Conservation (phyloP, 1,140 invertebrate species). For the Trichonephila clavata region DNA sequence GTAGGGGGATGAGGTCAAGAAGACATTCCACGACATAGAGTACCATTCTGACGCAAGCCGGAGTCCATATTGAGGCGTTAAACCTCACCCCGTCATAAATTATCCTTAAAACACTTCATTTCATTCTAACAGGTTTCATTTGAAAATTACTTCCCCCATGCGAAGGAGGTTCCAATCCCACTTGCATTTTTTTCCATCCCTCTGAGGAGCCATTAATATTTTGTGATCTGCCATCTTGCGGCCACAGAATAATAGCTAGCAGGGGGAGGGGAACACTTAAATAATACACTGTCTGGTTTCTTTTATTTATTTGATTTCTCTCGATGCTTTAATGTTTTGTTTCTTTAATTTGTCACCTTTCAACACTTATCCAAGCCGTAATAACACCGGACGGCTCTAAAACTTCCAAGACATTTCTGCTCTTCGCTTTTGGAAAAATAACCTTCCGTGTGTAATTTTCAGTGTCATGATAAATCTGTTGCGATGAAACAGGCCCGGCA, state of each 20-base stretch:
- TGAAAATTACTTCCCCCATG: slow-evolving; percentile 45
- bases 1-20: neutral
- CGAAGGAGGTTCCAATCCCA: slow-evolving; percentile 22
- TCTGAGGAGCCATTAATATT: slow-evolving; percentile 19
- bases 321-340: neutral
- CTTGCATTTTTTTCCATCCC: slow-evolving; percentile 5
- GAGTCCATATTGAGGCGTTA: slow-evolving; percentile 15
- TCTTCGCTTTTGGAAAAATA: neutral
- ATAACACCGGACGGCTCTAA: slow-evolving; percentile 18
- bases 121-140: slow-evolving; percentile 57
- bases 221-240: slow-evolving; percentile 16
- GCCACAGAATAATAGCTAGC: neutral
- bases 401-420: neutral
- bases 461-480: slow-evolving; percentile 55
- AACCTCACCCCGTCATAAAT: slow-evolving; percentile 46
- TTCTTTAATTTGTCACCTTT: slow-evolving; percentile 75
- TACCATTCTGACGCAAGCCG: slow-evolving; percentile 16
- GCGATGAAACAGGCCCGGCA: slow-evolving; percentile 21
- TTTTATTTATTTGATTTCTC: slow-evolving; percentile 34
- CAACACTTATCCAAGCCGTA: slow-evolving; percentile 53
- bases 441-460: slow-evolving; percentile 37
- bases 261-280: slow-evolving; percentile 25
- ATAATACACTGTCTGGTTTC: slow-evolving; percentile 37
- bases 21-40: slow-evolving; percentile 22
- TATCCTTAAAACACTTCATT: slow-evolving; percentile 63